Conservation (phyloP, 2,888 invertebrate genomes). For the Drosophila percnosoma region DNA sequence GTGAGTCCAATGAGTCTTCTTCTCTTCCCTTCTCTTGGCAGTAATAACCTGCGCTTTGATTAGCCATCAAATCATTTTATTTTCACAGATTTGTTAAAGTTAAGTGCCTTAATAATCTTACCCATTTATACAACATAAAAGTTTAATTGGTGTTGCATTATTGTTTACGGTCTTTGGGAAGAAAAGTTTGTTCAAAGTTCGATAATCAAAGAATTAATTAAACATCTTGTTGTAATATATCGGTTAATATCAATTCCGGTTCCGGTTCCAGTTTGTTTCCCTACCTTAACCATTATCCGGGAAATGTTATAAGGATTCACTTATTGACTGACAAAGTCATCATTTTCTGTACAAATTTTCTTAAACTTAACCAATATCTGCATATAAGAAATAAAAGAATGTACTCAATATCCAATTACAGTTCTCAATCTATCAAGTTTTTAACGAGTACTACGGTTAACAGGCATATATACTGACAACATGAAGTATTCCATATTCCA, state of each 20-base stretch:
- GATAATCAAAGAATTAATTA: neutral
- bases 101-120: neutral
- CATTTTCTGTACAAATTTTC: neutral
- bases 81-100: neutral
- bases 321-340: neutral
- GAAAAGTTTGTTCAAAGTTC: neutral
- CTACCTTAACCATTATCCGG: neutral
- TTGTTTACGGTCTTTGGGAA: neutral
- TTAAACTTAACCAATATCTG: neutral
- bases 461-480: slow-evolving; percentile 4
- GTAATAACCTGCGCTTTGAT: neutral
- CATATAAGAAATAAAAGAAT: slow-evolving; percentile 1
- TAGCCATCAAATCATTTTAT: neutral
- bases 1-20: slow-evolving; percentile 13
- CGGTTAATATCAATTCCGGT: neutral
- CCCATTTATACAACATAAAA: neutral
- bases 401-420: slow-evolving; percentile 31
- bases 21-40: neutral
- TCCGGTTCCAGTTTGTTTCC: neutral
- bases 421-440: slow-evolving; percentile 23
- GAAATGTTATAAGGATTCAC: neutral
- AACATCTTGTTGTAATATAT: neutral
- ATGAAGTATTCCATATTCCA: slow-evolving; percentile 11
- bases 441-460: neutral
- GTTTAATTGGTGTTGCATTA: neutral